phyloP scores from a whole-genome alignment of 2,888 invertebrate genomes.

The Eupithecia vulgata region DNA sequence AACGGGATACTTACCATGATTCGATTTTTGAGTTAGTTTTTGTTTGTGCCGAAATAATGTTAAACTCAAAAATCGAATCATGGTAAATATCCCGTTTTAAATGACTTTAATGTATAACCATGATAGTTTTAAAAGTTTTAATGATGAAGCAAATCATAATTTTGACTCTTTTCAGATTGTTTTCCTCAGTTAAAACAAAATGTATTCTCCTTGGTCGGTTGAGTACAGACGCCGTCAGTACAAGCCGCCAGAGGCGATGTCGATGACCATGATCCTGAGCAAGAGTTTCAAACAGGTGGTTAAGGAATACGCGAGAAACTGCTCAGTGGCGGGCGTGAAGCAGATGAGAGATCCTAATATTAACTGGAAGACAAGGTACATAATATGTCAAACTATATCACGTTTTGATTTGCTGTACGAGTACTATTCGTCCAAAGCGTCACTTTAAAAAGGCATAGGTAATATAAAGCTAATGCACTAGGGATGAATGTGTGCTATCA shows the following conservation, averaged over 20 bases:
- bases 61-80: no score
- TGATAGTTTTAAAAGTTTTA: no score
- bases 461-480: no score
- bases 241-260: slow-evolving; percentile 45
- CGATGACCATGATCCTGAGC: slow-evolving; percentile 63
- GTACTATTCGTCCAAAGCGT: no score
- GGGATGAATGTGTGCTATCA: no score
- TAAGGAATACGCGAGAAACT: slow-evolving; percentile 59
- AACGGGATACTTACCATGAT: no score
- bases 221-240: slow-evolving; percentile 50
- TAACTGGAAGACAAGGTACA: slow-evolving; percentile 41
- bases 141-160: no score
- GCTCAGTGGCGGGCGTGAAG: slow-evolving; percentile 60
- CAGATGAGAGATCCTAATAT: slow-evolving; percentile 51
- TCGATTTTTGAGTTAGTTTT: no score
- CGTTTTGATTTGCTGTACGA: neutral
- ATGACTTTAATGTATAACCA: no score
- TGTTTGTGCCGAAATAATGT: no score
- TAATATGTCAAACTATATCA: neutral
- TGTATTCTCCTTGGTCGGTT: slow-evolving; percentile 33
- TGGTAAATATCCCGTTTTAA: no score
- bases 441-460: no score
- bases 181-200: neutral
- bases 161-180: neutral
- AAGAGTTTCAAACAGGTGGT: slow-evolving; percentile 60